Evolutionary conservation across 2,113 vertebrate species (phyloP), one percentile per base, ranked within the genome.

Genomic region (Sinocyclocheilus anophthalmus): DNA sequence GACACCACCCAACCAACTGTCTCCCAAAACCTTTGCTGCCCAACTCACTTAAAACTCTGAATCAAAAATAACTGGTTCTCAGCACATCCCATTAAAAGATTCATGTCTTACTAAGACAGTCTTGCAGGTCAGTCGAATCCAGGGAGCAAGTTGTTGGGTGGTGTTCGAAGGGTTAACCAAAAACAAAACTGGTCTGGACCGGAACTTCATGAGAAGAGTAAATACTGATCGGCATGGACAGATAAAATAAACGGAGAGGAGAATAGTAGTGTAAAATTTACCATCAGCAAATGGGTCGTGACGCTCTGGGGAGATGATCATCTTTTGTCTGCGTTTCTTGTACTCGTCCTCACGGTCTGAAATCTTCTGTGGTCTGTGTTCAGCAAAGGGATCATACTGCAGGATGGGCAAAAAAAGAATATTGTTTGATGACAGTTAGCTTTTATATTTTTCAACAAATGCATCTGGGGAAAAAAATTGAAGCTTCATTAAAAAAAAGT

Each of bases 261-360:
- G 87, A 79, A 78, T 5, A 8, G 73, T 87, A 69, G 37, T 80
- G 84, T 30, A 10, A 88, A 88, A 93, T 94, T 99, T 99, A 99
- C 98, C 98, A 89, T 99, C 98, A 97, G 98, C 98, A 95, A 99
- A 99, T 14, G 98, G 98, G 94, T 99, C 98, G 79, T 97, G 97
- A 78, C 98, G 97, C 91, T 99, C 98, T 14, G 98, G 98, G 9
- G 98, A 99, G 96, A 99, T 99, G 93, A 99, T 99, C 97, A 99
- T 98, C 95, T 97, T 97, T 93, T 96, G 93, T 88, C 97, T 97
- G 76, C 97, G 96, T 87, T 95, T 95, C 96, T 99, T 99, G 94
- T 99, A 99, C 88, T 99, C 98, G 90, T 99, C 98, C 91, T 99
- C 98, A 2, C 98, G 95, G 84, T 99, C 98, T 0, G 97, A 97